Conservation (phyloP, 1,140 invertebrate species). For the Diuraphis noxia region DNA sequence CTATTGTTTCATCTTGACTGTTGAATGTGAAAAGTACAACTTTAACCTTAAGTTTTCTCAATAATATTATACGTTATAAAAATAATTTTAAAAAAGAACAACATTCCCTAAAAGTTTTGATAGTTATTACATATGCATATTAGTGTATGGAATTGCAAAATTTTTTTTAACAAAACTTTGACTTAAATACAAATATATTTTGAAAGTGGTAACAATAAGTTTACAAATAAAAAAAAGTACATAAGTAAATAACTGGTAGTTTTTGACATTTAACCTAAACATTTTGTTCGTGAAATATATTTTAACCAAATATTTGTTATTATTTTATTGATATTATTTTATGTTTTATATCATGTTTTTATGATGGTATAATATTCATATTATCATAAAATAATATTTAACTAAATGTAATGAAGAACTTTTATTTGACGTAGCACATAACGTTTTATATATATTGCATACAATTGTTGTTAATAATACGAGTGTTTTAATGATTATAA, state of each 20-base stretch:
- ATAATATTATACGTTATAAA: background rate
- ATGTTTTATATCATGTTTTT: background rate
- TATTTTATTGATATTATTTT: background rate
- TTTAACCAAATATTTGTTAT: conserved; percentile 1
- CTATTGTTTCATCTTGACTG: background rate
- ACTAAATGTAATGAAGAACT: background rate
- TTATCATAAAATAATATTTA: background rate
- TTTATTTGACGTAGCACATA: background rate
- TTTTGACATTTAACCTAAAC: conserved; percentile 14
- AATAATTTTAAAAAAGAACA: background rate
- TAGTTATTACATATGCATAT: background rate
- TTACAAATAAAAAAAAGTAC: conserved; percentile 14
- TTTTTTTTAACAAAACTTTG: conserved; percentile 16
- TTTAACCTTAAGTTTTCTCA: background rate
- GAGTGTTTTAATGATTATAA: no score
- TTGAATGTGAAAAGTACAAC: background rate
- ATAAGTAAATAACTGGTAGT: background rate
- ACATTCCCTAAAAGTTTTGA: conserved; percentile 10
- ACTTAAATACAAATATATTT: conserved; percentile 5
- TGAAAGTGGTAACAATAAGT: conserved; percentile 10
- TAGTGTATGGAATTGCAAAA: background rate
- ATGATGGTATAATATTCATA: background rate
- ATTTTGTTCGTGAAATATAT: background rate
- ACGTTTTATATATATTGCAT: no score
- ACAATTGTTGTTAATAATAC: no score